Base-by-base conservation (phyloP, 30 jellyfish, hydroid and myxozoan genomes). In the Cassiopea andromeda region DNA sequence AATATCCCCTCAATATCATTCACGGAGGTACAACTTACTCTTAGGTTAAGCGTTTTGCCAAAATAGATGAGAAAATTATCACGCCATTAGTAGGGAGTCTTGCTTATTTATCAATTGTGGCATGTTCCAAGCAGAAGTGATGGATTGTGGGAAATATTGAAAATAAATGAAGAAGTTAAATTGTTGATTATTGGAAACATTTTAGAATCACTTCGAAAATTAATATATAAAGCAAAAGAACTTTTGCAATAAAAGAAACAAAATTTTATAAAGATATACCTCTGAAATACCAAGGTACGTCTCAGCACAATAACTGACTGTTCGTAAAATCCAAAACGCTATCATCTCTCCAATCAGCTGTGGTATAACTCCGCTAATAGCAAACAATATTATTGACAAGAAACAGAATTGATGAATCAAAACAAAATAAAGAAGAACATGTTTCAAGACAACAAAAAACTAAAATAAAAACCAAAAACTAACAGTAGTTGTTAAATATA, bases 291-390 rank as follows among this genome's bases (percentile, higher is more conserved):
- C 61, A 7, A 92, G 17, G 73, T 77, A 82, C 46, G 81, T 94
- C 48, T 91, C 91, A 14, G 82, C 83, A n/a, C 64, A 69, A 78
- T 85, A 90, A 44, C 87, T 90, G 44, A 91, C 54, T 13, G 98
- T 79, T 81, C 91, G 68, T 74, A 73, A 85, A 48, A 91, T 80
- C 98, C 98, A 94, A 75, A 94, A 75, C 15, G 95, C 69, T 19
- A 91, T 66, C 82, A 94, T 67, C 75, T 94, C 98, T 54, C 97
- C 97, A 10, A 89, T 14, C 69, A 94, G 87, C 60, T 86, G 95
- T 44, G 98, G 97, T 10, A 94, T 48, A 14, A 93, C 82, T 7
- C 98, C 98, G 70, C 98, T 93, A 84, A 77, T 81, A 69, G 2
- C 10, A 60, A 38, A 61, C 1, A 68, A 54, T 54, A 3, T 3